Conservation (phyloP, 2,888 invertebrate genomes). For the Ectobius pallidus region DNA sequence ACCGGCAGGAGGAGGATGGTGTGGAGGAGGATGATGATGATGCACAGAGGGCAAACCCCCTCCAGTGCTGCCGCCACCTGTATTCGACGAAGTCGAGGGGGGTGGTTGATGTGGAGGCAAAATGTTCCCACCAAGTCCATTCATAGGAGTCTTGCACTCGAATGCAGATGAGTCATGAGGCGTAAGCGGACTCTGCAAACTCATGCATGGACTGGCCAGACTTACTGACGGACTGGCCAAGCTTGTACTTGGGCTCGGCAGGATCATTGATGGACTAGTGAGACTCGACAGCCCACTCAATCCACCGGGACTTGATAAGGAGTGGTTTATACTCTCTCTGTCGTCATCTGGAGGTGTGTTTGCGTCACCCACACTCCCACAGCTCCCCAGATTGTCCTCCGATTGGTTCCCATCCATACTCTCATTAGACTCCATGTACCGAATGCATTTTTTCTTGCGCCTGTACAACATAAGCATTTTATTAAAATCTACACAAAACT, state of each 20-base stretch:
- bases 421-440: conserved; percentile 86
- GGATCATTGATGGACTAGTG: conserved; percentile 72
- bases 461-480: conserved; percentile 65
- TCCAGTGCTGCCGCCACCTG: conserved; percentile 27
- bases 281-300: conserved; percentile 71
- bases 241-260: conserved; percentile 80
- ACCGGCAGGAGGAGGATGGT: conserved; percentile 53
- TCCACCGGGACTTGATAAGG: conserved; percentile 65
- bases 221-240: conserved; percentile 68
- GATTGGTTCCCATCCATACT: conserved; percentile 69
- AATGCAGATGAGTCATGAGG: conserved; percentile 50
- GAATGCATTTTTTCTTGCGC: conserved; percentile 97
- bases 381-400: conserved; percentile 78
- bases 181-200: conserved; percentile 57
- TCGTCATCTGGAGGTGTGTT: conserved; percentile 70
- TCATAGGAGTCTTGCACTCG: conserved; percentile 46
- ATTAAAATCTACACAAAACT: no score
- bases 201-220: conserved; percentile 63
- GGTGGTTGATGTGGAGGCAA: conserved; percentile 51
- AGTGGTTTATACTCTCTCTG: conserved; percentile 68
- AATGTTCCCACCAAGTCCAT: conserved; percentile 20
- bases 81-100: conserved; percentile 48
- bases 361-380: conserved; percentile 78
- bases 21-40: conserved; percentile 59
- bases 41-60: conserved; percentile 33